phyloP scores from a whole-genome alignment of 2,113 vertebrate species.

The Oenanthe melanoleuca region DNA sequence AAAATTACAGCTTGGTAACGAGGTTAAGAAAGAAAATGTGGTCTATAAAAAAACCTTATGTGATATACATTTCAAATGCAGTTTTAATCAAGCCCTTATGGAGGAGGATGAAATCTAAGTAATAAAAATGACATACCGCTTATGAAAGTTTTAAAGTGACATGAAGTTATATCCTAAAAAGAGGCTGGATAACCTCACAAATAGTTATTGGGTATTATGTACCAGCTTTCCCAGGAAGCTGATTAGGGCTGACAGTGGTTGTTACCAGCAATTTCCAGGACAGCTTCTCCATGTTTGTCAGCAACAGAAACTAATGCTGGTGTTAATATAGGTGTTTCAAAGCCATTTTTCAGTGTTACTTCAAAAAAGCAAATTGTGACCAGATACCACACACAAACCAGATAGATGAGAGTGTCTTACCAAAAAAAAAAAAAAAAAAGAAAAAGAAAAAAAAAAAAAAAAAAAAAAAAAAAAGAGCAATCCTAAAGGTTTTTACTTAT shows the following conservation, averaged over 20 bases:
- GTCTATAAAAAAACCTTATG: constrained; percentile 15
- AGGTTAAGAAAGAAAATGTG: constrained; percentile 49
- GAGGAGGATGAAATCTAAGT: constrained; percentile 37
- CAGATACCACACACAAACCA: not conserved
- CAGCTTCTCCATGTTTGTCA: not conserved
- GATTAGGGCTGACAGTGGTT: not conserved
- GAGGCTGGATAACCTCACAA: not conserved
- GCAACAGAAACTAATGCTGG: not conserved
- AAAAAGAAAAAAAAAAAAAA: not conserved
- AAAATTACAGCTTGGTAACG: constrained; percentile 32
- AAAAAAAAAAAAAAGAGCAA: not conserved
- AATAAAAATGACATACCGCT: constrained; percentile 31
- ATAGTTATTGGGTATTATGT: not conserved
- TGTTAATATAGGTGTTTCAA: not conserved
- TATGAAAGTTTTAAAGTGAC: constrained; percentile 20
- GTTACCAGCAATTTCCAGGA: not conserved
- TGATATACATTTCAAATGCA: constrained; percentile 53
- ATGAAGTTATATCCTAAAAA: not conserved
- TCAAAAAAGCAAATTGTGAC: not conserved
- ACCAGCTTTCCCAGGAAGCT: not conserved
- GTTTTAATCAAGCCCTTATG: constrained; percentile 54
- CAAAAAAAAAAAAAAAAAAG: not conserved
- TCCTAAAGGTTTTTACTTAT: not conserved
- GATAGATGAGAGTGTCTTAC: not conserved
- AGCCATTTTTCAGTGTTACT: not conserved